phyloP scores from a whole-genome alignment of 2,113 vertebrate species.

The Mus spicilegus region DNA sequence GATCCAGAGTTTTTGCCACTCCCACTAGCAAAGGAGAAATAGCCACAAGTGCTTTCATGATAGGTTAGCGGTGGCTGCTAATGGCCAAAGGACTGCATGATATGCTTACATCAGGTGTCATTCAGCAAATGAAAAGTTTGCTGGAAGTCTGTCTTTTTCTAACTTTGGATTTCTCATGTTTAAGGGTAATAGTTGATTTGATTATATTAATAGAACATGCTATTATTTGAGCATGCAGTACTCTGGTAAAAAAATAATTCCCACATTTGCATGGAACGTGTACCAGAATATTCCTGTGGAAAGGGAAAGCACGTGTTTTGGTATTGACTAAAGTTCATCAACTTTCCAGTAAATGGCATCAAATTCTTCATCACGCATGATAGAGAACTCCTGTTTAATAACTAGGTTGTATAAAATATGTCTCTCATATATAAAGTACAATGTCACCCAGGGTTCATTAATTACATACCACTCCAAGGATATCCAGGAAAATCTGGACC shows the following conservation, averaged over 20 bases:
- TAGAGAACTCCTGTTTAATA: neutral
- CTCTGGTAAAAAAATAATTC: slow-evolving; percentile 68
- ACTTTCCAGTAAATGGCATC: neutral
- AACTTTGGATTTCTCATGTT: slow-evolving; percentile 68
- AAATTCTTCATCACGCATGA: rapidly evolving
- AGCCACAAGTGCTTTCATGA: slow-evolving; percentile 81
- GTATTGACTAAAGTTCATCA: slow-evolving; percentile 33
- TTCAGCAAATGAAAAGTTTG: slow-evolving; percentile 69
- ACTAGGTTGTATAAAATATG: neutral
- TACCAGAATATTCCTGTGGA: neutral
- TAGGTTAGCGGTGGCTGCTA: slow-evolving; percentile 80
- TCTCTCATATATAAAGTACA: neutral
- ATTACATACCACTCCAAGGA: neutral
- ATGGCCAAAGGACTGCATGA: slow-evolving; percentile 47
- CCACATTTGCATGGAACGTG: neutral
- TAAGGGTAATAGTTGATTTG: slow-evolving; percentile 34
- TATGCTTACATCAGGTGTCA: slow-evolving; percentile 76
- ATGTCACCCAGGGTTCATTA: neutral
- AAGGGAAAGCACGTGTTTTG: neutral
- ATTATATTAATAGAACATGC: neutral
- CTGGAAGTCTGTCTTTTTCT: slow-evolving; percentile 58
- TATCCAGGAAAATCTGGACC: neutral
- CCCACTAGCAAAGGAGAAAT: slow-evolving; percentile 70
- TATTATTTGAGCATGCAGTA: neutral
- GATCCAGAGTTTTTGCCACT: slow-evolving; percentile 87